Percentiles rank a stretch among this genome's conserved stretches.
These are phyloP conservation scores for Coregonus clupeaformis DNA, from an alignment of 2,113 vertebrate genomes.

Conservation along the genomic window DNA sequence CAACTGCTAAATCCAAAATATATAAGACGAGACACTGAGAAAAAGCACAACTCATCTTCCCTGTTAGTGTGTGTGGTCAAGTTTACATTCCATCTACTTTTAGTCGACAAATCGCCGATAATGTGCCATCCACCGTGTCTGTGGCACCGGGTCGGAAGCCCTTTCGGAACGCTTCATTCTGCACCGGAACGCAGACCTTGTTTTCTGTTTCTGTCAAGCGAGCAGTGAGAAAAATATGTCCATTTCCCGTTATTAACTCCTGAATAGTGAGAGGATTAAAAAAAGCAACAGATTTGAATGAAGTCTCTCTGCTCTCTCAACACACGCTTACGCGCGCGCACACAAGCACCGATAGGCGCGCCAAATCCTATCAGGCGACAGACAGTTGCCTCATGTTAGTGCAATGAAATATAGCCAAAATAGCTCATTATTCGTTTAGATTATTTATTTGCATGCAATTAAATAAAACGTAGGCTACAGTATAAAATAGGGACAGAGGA, in stretches of 20 bases:
- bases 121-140: slow-evolving; percentile 33
- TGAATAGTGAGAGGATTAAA: slow-evolving; percentile 42
- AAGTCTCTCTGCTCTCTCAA: slow-evolving; percentile 18
- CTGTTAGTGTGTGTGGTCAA: slow-evolving; percentile 41
- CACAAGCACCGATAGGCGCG: background rate
- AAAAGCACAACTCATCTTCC: slow-evolving; percentile 61
- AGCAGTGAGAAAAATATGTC: background rate
- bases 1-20: slow-evolving; percentile 40
- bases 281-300: slow-evolving; percentile 29
- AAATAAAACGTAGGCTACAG: too few species aligned
- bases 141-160: slow-evolving; percentile 21
- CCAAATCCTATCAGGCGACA: too few species aligned
- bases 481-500: too few species aligned
- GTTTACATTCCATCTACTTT: slow-evolving; percentile 50
- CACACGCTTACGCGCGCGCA: background rate
- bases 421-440: too few species aligned
- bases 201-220: slow-evolving; percentile 7
- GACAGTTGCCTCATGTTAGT: too few species aligned
- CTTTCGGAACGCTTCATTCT: slow-evolving; percentile 43
- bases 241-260: slow-evolving; percentile 6
- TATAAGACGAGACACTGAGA: slow-evolving; percentile 56
- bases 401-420: too few species aligned
- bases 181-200: background rate
- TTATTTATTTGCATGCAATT: too few species aligned
- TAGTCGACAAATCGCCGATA: slow-evolving; percentile 25